These are phyloP conservation scores for Cliona cf. orientalis DNA, from an alignment of 37 sponge, comb jelly and placozoan genomes.

Conservation along the genomic window DNA sequence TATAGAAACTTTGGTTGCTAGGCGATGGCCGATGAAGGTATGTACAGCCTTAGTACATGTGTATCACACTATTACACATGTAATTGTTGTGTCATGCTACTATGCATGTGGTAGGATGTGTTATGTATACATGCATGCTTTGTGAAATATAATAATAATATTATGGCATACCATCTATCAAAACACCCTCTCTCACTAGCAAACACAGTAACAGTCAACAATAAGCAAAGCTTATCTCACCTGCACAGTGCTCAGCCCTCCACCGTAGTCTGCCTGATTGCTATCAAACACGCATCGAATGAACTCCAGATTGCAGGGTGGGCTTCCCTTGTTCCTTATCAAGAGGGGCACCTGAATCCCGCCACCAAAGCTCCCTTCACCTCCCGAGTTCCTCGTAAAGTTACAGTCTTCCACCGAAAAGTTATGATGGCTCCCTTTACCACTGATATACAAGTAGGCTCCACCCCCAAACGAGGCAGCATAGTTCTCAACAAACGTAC, in stretches of 20 bases:
- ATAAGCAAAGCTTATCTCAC: not conserved
- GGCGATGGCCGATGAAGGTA: too few species aligned
- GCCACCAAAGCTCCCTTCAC: constrained; percentile 31
- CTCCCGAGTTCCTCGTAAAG: constrained; percentile 24
- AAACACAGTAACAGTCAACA: not conserved
- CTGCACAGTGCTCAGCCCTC: constrained; percentile 40
- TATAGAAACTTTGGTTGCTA: too few species aligned
- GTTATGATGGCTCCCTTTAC: constrained; percentile 21
- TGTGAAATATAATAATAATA: too few species aligned
- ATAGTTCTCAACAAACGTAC: constrained; percentile 31
- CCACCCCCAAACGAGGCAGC: constrained; percentile 61
- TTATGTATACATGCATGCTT: too few species aligned
- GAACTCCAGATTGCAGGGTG: not conserved
- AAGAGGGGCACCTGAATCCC: constrained; percentile 33
- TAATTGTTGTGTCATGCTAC: too few species aligned
- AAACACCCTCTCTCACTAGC: not conserved
- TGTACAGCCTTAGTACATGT: not conserved
- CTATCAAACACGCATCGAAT: constrained; percentile 29
- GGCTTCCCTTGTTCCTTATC: not conserved
- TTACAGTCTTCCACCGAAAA: constrained; percentile 7
- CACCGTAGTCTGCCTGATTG: constrained; percentile 41
- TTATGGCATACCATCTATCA: too few species aligned
- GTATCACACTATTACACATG: too few species aligned
- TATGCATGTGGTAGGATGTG: too few species aligned
- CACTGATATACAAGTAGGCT: constrained; percentile 18